Conservation (phyloP, 1,140 invertebrate species). For the Palaemon carinicauda region DNA sequence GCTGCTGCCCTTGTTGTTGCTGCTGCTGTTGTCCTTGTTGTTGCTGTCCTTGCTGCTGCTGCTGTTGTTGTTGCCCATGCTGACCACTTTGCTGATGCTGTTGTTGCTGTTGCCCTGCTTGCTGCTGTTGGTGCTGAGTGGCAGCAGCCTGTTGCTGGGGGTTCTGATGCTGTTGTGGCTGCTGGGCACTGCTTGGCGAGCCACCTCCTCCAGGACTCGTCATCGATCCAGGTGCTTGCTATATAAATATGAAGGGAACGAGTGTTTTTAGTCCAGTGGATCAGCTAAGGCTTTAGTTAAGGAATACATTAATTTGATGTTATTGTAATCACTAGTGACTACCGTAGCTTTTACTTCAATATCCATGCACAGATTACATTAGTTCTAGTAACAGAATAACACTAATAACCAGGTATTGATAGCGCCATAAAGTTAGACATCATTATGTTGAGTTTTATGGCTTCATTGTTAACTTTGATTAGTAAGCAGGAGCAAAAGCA, state of each 20-base stretch:
- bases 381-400: not conserved
- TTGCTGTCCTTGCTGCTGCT: slow-evolving; percentile 64
- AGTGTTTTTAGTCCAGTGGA: no score
- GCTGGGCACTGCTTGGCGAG: slow-evolving; percentile 34
- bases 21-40: slow-evolving; percentile 65
- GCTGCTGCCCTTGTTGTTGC: slow-evolving; percentile 63
- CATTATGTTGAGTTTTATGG: no score
- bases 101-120: slow-evolving; percentile 61
- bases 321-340: no score
- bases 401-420: not conserved
- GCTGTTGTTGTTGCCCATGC: slow-evolving; percentile 63
- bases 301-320: no score
- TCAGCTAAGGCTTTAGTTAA: no score
- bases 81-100: slow-evolving; percentile 64
- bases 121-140: slow-evolving; percentile 60
- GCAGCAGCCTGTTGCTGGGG: slow-evolving; percentile 60
- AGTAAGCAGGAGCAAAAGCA: slow-evolving; percentile 1
- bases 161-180: slow-evolving; percentile 40
- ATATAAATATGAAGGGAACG: not conserved
- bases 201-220: slow-evolving; percentile 46
- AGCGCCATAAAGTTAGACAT: not conserved
- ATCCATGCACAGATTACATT: not conserved
- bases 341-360: not conserved
- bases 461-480: not conserved
- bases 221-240: slow-evolving; percentile 45